These are phyloP conservation scores for Acanthisitta chloris DNA, from an alignment of 2,113 vertebrate species.

Conservation along the genomic window DNA sequence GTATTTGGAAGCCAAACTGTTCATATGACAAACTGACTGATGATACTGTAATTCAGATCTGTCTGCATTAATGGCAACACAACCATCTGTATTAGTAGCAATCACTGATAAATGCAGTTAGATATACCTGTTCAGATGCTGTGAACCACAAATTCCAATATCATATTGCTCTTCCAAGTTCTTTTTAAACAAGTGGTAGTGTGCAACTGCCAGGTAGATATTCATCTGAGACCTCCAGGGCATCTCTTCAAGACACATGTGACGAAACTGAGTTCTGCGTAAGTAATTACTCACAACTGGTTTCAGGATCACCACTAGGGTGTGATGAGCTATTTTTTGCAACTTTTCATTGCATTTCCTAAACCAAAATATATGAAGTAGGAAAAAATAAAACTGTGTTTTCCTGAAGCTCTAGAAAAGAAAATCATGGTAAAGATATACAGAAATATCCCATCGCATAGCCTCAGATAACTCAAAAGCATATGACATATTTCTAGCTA, in stretches of 20 bases:
- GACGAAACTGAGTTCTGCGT: conserved; percentile 70
- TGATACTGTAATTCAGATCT: background rate
- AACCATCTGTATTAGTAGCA: background rate
- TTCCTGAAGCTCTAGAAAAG: background rate
- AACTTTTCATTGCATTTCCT: conserved; percentile 47
- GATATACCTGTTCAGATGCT: conserved; percentile 64
- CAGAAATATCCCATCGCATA: background rate
- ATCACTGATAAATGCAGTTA: background rate
- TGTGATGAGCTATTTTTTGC: conserved; percentile 59
- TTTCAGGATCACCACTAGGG: conserved; percentile 66
- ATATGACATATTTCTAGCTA: background rate
- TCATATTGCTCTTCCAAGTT: conserved; percentile 58
- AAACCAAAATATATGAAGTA: background rate
- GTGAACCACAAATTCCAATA: background rate
- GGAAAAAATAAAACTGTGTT: background rate
- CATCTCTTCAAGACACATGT: conserved; percentile 77
- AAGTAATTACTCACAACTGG: conserved; percentile 55
- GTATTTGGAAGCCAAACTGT: background rate
- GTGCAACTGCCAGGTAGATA: conserved; percentile 75
- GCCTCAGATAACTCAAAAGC: background rate
- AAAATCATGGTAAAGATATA: background rate
- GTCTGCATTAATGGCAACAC: background rate
- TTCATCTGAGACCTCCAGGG: conserved; percentile 87
- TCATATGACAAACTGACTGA: background rate
- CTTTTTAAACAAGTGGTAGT: conserved; percentile 77